These are phyloP conservation scores for Quadroppia sp. DNA, from an alignment of 2,888 invertebrate species.

Conservation along the genomic window DNA sequence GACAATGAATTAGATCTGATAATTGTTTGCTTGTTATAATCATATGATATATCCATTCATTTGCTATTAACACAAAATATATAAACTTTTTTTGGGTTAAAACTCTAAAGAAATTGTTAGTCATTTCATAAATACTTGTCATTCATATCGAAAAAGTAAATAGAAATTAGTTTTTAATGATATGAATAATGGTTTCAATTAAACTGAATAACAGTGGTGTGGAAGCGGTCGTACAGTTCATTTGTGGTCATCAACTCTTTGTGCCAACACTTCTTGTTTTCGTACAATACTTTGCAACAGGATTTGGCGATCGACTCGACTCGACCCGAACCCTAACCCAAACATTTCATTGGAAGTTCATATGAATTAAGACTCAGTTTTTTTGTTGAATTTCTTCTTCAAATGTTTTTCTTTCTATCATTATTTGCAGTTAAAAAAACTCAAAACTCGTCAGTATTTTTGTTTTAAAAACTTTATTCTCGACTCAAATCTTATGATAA, in stretches of 20 bases:
- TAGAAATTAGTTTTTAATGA: background rate
- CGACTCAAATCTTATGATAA: conserved; percentile 1
- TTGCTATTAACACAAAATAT: background rate
- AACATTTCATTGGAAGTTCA: conserved; percentile 10
- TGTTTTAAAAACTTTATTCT: background rate
- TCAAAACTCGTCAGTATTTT: conserved; percentile 12
- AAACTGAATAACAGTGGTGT: conserved; percentile 5
- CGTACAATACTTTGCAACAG: conserved; percentile 24
- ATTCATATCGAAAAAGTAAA: background rate
- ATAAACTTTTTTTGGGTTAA: background rate
- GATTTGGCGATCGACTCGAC: conserved; percentile 21
- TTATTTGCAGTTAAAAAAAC: background rate
- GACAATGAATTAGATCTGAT: no score
- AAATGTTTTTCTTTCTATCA: background rate
- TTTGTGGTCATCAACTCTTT: conserved; percentile 24
- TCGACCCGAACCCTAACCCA: conserved; percentile 3
- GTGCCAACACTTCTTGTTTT: conserved; percentile 15
- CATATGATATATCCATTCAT: background rate
- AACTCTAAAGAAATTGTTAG: background rate
- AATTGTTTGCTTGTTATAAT: no score
- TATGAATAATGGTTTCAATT: conserved; percentile 13
- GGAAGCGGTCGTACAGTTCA: background rate
- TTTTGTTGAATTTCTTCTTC: conserved; percentile 22
- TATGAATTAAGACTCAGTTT: conserved; percentile 15
- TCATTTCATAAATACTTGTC: no score